Conservation (phyloP, 2,113 vertebrate species). For the Procapra przewalskii region DNA sequence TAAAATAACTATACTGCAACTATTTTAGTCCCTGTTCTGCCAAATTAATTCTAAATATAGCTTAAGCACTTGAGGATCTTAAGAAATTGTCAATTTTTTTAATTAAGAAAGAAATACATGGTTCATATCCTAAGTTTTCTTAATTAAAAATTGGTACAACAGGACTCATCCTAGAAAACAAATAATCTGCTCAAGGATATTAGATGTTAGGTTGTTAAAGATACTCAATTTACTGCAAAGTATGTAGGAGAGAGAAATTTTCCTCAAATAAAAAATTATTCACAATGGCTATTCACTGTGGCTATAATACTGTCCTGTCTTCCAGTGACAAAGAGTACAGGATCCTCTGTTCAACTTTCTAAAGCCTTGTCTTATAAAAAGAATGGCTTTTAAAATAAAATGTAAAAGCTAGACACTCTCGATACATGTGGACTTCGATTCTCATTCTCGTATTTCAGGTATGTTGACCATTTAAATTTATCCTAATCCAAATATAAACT, state of each 20-base stretch:
- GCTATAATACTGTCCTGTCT: not conserved
- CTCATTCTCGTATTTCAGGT: not conserved
- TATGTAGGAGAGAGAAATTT: not conserved
- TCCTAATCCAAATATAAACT: not conserved
- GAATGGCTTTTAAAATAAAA: not conserved
- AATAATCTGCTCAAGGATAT: not conserved
- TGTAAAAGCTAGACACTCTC: not conserved
- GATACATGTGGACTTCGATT: not conserved
- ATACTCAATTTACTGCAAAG: not conserved
- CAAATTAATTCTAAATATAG: slow-evolving; percentile 36
- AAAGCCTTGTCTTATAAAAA: not conserved
- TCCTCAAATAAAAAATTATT: not conserved
- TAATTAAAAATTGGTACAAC: not conserved
- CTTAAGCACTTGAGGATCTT: not conserved
- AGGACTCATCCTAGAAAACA: not conserved
- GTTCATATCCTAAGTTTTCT: not conserved
- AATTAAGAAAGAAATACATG: not conserved
- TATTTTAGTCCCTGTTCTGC: not conserved
- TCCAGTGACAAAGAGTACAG: not conserved
- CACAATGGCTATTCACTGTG: not conserved
- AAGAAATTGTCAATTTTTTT: not conserved
- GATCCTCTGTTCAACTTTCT: not conserved
- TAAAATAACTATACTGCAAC: not conserved
- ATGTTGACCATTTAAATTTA: not conserved
- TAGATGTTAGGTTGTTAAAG: not conserved